Evolutionary conservation across 2,797 vertebrate genomes (phyloP).

Genomic region (Hypotaenidia philippensis): DNA sequence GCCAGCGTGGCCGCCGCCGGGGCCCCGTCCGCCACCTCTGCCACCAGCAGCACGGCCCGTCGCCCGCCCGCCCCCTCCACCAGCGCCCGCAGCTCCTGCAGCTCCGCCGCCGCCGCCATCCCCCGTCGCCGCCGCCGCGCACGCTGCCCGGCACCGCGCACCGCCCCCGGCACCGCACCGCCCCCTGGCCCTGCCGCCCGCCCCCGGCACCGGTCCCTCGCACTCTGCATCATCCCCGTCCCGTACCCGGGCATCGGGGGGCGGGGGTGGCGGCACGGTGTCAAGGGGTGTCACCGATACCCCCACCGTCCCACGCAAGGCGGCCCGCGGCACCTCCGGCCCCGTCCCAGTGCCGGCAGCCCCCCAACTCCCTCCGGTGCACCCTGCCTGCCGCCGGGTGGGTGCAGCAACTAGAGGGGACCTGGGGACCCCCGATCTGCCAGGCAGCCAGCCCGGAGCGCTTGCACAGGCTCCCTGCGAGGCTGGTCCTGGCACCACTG

Average conservation of each 20-base stretch:
- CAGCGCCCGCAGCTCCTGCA: slow-evolving; percentile 51
- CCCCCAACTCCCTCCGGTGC: neutral
- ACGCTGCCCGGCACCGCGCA: neutral
- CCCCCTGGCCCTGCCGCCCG: neutral
- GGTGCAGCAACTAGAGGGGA: too few species aligned
- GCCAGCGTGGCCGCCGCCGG: slow-evolving; percentile 65
- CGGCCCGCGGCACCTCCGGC: neutral
- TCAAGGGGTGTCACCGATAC: neutral
- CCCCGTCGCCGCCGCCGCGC: neutral
- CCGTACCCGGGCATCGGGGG: neutral
- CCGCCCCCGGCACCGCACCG: neutral
- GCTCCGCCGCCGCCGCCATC: slow-evolving; percentile 6
- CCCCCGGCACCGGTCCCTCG: neutral
- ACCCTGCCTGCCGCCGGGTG: neutral
- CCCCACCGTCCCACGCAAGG: neutral
- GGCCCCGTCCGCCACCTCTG: slow-evolving; percentile 63
- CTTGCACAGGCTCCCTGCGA: neutral
- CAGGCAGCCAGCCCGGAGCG: neutral
- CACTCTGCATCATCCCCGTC: too few species aligned
- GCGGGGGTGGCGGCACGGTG: too few species aligned
- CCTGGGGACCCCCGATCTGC: neutral
- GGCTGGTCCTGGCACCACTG: neutral
- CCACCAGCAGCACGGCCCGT: slow-evolving; percentile 70
- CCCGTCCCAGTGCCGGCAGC: neutral
- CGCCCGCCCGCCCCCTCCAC: slow-evolving; percentile 51